Evolutionary conservation across 2,888 invertebrate species (phyloP), one percentile per base, ranked within the genome.

Genomic region (Rotaria magnacalcarata): DNA sequence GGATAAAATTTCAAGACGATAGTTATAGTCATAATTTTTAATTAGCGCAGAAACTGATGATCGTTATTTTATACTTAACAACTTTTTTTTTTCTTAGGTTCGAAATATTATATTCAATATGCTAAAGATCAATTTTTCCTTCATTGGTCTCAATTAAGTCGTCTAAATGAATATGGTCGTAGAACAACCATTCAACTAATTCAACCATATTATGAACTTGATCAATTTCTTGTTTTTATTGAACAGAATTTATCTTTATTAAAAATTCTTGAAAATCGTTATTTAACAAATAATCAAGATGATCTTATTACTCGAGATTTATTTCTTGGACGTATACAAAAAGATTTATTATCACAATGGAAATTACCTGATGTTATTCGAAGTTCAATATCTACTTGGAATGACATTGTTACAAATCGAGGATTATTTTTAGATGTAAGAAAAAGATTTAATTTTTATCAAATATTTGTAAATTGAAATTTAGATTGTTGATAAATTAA

Each of bases 331-430:
- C 21, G n/a, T 7, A 8, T 58, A 24, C 21, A 58, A 8, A 24
- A 58, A 14, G 58, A 58, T 58, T 58, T 58, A 24, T n/a, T 58
- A 8, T 24, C 0, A 58, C 21, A 58, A 58, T 58, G 24, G 58
- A 6, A 58, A 58, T 54, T 86, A 84, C 86, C 87, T 41, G 67
- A 86, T 54, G 52, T 74, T 50, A 52, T 84, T 50, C 67, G 54
- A 27, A 84, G 84, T 27, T 74, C 86, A 27, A 27, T 84, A 21
- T 52, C 50, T 24, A 86, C 75, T 14, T 87, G 86, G 86, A 84
- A 87, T 27, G 87, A 87, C 67, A 74, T 87, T 7, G 52, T 87
- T 47, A 87, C 87, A 0, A 87, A 87, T 80, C 87, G 87, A 27
- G 21, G 24, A 52, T 27, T 84, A n/a, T 84, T 41, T 86, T 85